Percentiles rank a stretch among this genome's conserved stretches.
Conservation (phyloP, 1,140 invertebrate species). For the Globodera rostochiensis region DNA sequence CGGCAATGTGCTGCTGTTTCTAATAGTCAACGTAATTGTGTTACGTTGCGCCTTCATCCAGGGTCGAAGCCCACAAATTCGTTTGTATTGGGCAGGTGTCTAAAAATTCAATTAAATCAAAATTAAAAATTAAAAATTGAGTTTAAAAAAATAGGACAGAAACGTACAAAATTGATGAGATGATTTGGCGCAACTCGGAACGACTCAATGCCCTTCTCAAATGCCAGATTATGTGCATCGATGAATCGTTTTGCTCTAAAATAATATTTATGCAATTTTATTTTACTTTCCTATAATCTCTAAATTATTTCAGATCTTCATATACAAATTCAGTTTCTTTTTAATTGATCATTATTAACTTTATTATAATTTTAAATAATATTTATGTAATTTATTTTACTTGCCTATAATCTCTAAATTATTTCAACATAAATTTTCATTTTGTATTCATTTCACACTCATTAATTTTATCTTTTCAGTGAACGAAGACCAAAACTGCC, state of each 20-base stretch:
- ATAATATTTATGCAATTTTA: too few species aligned
- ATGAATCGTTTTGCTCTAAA: not conserved
- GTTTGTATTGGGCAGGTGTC: slow-evolving; percentile 2
- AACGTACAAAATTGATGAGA: not conserved
- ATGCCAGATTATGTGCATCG: slow-evolving; percentile 1
- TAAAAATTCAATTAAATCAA: not conserved
- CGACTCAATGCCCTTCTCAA: not conserved
- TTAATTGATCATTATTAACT: too few species aligned
- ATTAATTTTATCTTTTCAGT: too few species aligned
- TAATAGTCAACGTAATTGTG: not conserved
- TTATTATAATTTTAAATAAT: too few species aligned
- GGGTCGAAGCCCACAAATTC: not conserved
- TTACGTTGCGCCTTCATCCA: not conserved
- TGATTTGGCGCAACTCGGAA: not conserved
- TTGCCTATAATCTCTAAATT: too few species aligned
- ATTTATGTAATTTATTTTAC: too few species aligned
- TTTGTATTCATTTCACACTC: too few species aligned
- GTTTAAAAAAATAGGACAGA: not conserved
- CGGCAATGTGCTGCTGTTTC: slow-evolving; percentile 41
- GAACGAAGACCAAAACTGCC: too few species aligned
- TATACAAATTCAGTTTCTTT: not conserved
- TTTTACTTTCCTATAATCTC: too few species aligned
- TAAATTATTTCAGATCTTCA: too few species aligned
- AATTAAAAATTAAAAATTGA: not conserved
- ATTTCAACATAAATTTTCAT: too few species aligned